Conservation (phyloP, 2,888 invertebrate genomes). For the Alviniconcha strummeri region DNA sequence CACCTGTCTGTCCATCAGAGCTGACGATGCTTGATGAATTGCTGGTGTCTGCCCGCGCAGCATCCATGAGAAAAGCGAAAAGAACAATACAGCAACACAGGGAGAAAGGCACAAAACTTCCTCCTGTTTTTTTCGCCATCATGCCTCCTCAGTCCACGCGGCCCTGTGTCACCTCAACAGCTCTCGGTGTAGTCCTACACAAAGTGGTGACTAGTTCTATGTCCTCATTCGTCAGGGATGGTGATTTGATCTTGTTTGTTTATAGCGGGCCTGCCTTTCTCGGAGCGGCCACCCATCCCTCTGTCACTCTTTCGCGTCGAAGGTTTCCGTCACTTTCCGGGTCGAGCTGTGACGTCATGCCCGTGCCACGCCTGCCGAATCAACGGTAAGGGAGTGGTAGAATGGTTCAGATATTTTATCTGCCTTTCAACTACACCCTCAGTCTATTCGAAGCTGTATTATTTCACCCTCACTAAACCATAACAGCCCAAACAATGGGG, state of each 20-base stretch:
- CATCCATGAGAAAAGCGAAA: not conserved
- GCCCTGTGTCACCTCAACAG: not conserved
- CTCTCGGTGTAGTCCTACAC: not conserved
- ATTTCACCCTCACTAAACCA: too few species aligned
- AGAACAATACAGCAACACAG: slow-evolving; percentile 25
- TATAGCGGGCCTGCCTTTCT: slow-evolving; percentile 4
- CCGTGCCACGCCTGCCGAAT: slow-evolving; percentile 4
- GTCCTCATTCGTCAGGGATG: slow-evolving; percentile 19
- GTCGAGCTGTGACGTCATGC: slow-evolving; percentile 21
- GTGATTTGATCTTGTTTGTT: not conserved
- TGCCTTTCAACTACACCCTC: too few species aligned
- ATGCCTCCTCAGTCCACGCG: not conserved
- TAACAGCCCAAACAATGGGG: too few species aligned
- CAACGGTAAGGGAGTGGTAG: not conserved
- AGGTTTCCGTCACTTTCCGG: slow-evolving; percentile 30
- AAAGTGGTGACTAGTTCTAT: not conserved
- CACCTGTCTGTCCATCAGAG: not conserved
- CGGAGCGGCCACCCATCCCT: slow-evolving; percentile 29
- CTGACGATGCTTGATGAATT: slow-evolving; percentile 28
- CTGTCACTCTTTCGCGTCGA: slow-evolving; percentile 23
- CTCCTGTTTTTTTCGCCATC: slow-evolving; percentile 7
- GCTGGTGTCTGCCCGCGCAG: slow-evolving; percentile 17
- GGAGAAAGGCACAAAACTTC: not conserved
- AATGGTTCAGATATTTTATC: not conserved
- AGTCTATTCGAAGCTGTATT: too few species aligned